Conservation (phyloP, 2,113 vertebrate genomes). For the Phodopus roborovskii region DNA sequence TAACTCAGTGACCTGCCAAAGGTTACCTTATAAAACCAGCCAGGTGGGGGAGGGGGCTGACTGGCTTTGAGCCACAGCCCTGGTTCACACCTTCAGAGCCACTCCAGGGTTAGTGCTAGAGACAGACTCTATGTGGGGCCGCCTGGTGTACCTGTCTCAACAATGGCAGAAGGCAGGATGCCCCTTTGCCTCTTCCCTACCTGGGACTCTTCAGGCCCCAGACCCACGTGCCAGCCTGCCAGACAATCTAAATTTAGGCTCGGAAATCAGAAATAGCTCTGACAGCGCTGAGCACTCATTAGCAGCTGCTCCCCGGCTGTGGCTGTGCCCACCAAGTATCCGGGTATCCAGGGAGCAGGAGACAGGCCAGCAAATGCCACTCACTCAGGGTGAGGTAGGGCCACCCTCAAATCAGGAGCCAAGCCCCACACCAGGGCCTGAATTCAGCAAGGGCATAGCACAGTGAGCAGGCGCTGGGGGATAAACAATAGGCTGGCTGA, state of each 20-base stretch:
- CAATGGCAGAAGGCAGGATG: background rate
- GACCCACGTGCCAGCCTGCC: slow-evolving; percentile 68
- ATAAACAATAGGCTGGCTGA: background rate
- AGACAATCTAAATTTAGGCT: slow-evolving; percentile 81
- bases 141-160: background rate
- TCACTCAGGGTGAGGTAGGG: background rate
- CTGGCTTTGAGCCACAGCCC: background rate
- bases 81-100: too few species aligned
- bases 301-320: slow-evolving; percentile 75
- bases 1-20: background rate
- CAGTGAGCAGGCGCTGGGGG: background rate
- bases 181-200: slow-evolving; percentile 62
- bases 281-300: slow-evolving; percentile 75
- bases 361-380: background rate
- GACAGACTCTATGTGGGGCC: background rate
- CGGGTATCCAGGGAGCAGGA: background rate
- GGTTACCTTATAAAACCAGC: background rate
- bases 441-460: background rate
- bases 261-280: slow-evolving; percentile 81
- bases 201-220: slow-evolving; percentile 60
- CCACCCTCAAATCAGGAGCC: background rate
- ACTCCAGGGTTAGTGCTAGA: background rate
- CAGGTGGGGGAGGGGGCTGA: background rate
- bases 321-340: slow-evolving; percentile 68
- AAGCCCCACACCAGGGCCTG: background rate